Evolutionary conservation across 2,113 vertebrate genomes (phyloP).

Genomic region (Trematomus loennbergii): DNA sequence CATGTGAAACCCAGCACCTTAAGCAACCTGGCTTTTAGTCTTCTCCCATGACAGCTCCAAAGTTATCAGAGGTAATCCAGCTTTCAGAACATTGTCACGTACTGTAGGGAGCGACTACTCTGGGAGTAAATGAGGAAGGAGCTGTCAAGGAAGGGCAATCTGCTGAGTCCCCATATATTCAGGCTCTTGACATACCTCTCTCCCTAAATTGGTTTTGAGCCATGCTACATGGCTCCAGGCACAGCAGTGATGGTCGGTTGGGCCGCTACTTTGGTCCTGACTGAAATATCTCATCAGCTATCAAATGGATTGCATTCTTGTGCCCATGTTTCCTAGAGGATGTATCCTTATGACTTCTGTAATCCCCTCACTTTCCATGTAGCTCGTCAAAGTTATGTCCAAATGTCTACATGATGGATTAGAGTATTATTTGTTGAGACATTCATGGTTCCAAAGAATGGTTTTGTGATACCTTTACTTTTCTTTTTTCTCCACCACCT

Average conservation of each 20-base stretch:
- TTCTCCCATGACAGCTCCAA: slow-evolving; percentile 41
- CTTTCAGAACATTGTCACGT: slow-evolving; percentile 48
- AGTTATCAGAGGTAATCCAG: slow-evolving; percentile 65
- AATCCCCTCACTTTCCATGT: not conserved
- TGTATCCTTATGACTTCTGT: not conserved
- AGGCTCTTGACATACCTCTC: not conserved
- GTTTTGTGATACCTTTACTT: too few relatives aligned
- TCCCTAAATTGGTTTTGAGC: not conserved
- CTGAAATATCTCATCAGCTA: not conserved
- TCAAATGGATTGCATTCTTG: not conserved
- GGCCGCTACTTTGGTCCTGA: not conserved
- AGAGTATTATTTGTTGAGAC: not conserved
- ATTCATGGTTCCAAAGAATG: too few relatives aligned
- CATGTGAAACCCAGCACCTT: slow-evolving; percentile 43
- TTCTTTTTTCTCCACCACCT: too few relatives aligned
- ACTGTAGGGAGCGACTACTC: slow-evolving; percentile 27
- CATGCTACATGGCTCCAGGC: not conserved
- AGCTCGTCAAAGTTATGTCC: not conserved
- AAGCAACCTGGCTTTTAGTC: slow-evolving; percentile 67
- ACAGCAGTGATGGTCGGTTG: not conserved
- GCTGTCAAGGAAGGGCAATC: slow-evolving; percentile 8
- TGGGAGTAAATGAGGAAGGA: slow-evolving; percentile 7
- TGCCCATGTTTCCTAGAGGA: not conserved
- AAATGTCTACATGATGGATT: not conserved
- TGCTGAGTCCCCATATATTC: not conserved